A percentile compares a stretch with the other conserved stretches of the same genome.
These are phyloP conservation scores for Athetis lepigone DNA, from an alignment of 2,888 invertebrate species.

Conservation along the genomic window DNA sequence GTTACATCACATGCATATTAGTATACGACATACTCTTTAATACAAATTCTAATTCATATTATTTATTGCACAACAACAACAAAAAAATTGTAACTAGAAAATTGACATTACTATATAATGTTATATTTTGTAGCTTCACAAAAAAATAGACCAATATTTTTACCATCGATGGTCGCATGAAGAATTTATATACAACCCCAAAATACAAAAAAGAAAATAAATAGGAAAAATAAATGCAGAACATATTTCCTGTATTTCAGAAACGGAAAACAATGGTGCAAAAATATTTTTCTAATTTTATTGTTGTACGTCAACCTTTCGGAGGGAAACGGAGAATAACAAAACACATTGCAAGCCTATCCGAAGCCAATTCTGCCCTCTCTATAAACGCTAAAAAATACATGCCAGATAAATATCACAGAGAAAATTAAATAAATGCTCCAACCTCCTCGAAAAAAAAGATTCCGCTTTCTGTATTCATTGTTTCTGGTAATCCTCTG, in stretches of 20 bases:
- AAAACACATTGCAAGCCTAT: slow-evolving; percentile 32
- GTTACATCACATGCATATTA: too few species aligned
- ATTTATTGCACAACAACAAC: too few species aligned
- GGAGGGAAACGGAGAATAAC: slow-evolving; percentile 18
- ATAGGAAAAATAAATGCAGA: neutral
- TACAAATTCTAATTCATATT: too few species aligned
- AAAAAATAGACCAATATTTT: neutral
- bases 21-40: too few species aligned
- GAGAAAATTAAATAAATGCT: slow-evolving; percentile 61
- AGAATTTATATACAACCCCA: too few species aligned
- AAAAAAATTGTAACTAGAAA: too few species aligned
- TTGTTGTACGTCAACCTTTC: slow-evolving; percentile 3
- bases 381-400: slow-evolving; percentile 50
- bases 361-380: slow-evolving; percentile 39
- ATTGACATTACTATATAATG: too few species aligned
- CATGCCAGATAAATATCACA: slow-evolving; percentile 58
- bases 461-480: slow-evolving; percentile 71
- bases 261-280: slow-evolving; percentile 10
- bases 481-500: slow-evolving; percentile 68
- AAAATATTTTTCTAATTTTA: slow-evolving; percentile 16
- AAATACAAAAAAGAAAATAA: too few species aligned
- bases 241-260: neutral
- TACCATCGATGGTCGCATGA: neutral
- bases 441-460: slow-evolving; percentile 50
- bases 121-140: neutral